Evolutionary conservation across 2,113 vertebrate genomes (phyloP).

Genomic region (Plotosus lineatus): DNA sequence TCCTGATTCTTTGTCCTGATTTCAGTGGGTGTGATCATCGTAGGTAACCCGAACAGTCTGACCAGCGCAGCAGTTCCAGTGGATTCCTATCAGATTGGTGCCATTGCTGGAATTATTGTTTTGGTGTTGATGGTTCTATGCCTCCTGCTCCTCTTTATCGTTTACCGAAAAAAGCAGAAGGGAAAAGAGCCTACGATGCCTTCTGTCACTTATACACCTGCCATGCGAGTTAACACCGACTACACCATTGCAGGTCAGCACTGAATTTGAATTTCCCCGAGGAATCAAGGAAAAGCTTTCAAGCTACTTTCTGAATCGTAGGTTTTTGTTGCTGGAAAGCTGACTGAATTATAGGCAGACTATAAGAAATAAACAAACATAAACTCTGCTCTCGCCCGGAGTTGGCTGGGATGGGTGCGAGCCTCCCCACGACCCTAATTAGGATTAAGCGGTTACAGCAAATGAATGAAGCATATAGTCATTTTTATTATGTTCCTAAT

Average conservation of each 20-base stretch:
- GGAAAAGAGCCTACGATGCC: conserved; percentile 89
- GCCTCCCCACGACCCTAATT: too few species aligned
- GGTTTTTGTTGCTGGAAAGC: not conserved
- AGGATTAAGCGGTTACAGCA: too few species aligned
- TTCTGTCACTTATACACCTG: conserved; percentile 88
- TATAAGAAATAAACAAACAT: not conserved
- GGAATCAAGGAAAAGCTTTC: not conserved
- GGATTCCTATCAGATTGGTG: conserved; percentile 92
- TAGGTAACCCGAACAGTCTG: conserved; percentile 88
- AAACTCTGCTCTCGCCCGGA: too few species aligned
- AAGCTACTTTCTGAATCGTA: not conserved
- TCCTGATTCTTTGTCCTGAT: not conserved
- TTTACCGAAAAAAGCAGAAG: conserved; percentile 93
- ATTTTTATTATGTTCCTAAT: not conserved
- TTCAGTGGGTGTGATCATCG: conserved; percentile 85
- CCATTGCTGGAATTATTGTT: conserved; percentile 87
- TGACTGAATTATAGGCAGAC: not conserved
- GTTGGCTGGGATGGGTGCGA: too few species aligned
- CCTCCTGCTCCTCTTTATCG: conserved; percentile 86
- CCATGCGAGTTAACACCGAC: conserved; percentile 82
- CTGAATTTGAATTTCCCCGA: not conserved
- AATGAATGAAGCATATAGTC: not conserved
- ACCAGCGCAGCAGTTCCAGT: conserved; percentile 88
- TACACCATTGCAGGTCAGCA: conserved; percentile 80
- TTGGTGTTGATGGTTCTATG: conserved; percentile 89